Base-by-base conservation (phyloP, 1,140 invertebrate species). In the Eupeodes corollae region DNA sequence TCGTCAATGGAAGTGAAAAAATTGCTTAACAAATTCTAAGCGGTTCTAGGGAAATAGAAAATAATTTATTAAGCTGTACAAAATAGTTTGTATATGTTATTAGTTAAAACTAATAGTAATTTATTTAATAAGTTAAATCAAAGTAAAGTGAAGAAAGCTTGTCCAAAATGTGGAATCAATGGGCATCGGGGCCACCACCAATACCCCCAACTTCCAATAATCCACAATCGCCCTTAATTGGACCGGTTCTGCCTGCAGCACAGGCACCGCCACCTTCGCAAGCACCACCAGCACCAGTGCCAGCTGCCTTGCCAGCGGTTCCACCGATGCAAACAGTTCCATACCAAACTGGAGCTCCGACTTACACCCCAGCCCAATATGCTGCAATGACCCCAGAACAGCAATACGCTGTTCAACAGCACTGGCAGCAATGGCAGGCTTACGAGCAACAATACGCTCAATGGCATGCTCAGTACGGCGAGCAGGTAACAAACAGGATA, bases 381-480 rank as follows among this genome's bases (percentile, higher is more conserved):
- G 71, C 76, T 42, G 61, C 75, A 2, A 63, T 75, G 66, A 63
- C 63, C 0, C 61, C 64, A 8, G 64, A 63, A 21, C 61, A 63
- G 45, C 68, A 66, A 47, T 58, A 54, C 43, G 57, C 58, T 1
- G 46, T 78, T 47, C 83, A 87, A 60, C 83, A 86, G 61, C 83
- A 86, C 57, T 88, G 84, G 84, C 76, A 84, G 44, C 84, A 88
- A 56, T 88, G 86, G 86, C 76, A 82, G 31, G 82, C 83, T 51
- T 88, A 85, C 82, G 84, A 88, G 59, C 83, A 86, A 56, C 84
- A 88, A 56, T 88, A 86, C 61, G 79, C 83, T 37, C 84, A 87
- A 56, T 89, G 86, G 86, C 85, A 88, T 60, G 76, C 77, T 39
- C 83, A 87, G 58, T 87, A 86, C 67, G 84, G 83, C 38, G 82